Evolutionary conservation across 1,140 invertebrate genomes (phyloP).

Genomic region (Leucophenga varia): DNA sequence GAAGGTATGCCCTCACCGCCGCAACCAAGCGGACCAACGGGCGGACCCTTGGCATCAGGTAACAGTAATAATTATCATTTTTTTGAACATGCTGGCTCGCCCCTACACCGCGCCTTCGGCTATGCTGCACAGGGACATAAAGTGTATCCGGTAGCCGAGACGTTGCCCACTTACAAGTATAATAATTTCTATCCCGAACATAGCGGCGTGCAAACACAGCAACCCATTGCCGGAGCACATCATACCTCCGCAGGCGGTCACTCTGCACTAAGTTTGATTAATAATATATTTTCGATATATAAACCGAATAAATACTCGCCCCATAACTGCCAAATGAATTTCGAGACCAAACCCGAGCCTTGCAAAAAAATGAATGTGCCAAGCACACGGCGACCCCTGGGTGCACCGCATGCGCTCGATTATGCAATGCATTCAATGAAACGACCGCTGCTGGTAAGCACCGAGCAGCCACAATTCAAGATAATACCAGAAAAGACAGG

Average conservation of each 20-base stretch:
- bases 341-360: conserved; percentile 56
- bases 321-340: conserved; percentile 51
- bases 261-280: conserved; percentile 54
- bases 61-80: conserved; percentile 38
- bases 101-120: conserved; percentile 20
- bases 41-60: conserved; percentile 33
- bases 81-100: conserved; percentile 44
- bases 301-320: conserved; percentile 56
- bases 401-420: conserved; percentile 34
- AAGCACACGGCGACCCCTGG: conserved; percentile 41
- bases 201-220: conserved; percentile 39
- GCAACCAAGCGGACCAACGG: conserved; percentile 14
- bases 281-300: conserved; percentile 57
- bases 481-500: conserved; percentile 60
- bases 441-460: conserved; percentile 57
- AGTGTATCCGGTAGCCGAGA: conserved; percentile 45
- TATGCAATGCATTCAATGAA: conserved; percentile 59
- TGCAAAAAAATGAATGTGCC: conserved; percentile 57
- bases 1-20: conserved; percentile 53
- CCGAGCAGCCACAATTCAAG: conserved; percentile 58
- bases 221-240: conserved; percentile 38
- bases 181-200: conserved; percentile 54
- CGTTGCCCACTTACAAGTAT: conserved; percentile 50
- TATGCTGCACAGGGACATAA: conserved; percentile 53
- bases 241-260: conserved; percentile 42